Evolutionary conservation across 2,888 invertebrate genomes (phyloP).

Genomic region (Cheilosia pagana): DNA sequence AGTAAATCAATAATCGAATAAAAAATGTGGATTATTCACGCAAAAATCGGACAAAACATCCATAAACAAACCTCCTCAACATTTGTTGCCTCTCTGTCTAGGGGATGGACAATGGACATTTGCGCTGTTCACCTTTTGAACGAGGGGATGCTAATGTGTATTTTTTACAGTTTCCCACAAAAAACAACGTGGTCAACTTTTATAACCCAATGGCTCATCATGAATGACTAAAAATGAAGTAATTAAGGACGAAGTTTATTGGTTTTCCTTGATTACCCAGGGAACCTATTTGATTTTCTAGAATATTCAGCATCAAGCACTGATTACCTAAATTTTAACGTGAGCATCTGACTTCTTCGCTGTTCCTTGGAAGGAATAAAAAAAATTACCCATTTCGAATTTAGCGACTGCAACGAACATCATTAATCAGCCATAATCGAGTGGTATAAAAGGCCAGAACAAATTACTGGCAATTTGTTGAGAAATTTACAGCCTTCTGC

Average conservation of each 20-base stretch:
- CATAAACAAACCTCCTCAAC: slow-evolving; percentile 29
- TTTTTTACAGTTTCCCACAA: slow-evolving; percentile 17
- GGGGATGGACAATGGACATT: slow-evolving; percentile 21
- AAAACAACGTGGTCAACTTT: slow-evolving; percentile 14
- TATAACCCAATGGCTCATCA: slow-evolving; percentile 20
- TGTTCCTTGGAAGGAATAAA: not conserved
- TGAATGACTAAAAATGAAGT: slow-evolving; percentile 37
- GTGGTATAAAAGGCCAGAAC: slow-evolving; percentile 38
- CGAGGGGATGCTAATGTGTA: slow-evolving; percentile 11
- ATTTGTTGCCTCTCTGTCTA: not conserved
- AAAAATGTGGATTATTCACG: slow-evolving; percentile 33
- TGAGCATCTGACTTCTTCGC: not conserved
- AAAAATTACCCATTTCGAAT: slow-evolving; percentile 32
- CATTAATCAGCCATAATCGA: slow-evolving; percentile 48
- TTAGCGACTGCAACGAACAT: slow-evolving; percentile 1
- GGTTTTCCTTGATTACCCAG: not conserved
- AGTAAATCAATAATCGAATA: slow-evolving; percentile 39
- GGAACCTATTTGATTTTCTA: not conserved
- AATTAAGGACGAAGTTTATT: slow-evolving; percentile 32
- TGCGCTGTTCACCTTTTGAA: not conserved
- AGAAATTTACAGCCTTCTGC: slow-evolving; percentile 9
- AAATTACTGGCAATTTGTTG: slow-evolving; percentile 52
- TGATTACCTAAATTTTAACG: not conserved
- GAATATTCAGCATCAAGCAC: not conserved
- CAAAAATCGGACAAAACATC: slow-evolving; percentile 15